Evolutionary conservation across 2,797 vertebrate species (phyloP), one percentile per base, ranked within the genome.

Genomic region (Threskiornis aethiopicus): DNA sequence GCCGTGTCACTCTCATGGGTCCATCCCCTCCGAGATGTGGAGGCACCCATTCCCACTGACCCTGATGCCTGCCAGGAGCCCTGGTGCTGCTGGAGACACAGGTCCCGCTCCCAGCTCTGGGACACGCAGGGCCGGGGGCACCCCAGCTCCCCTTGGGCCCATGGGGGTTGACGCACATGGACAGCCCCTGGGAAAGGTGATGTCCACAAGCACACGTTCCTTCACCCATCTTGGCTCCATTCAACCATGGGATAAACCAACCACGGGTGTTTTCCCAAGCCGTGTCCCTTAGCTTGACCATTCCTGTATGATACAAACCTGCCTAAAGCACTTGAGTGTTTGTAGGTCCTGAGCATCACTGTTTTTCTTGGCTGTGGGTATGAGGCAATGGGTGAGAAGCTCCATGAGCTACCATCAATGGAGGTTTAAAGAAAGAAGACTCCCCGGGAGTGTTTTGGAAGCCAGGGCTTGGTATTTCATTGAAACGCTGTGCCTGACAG

Each of bases 1-100:
- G 28, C 47, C 0, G 0, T 1, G 1, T 29, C 9, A 18, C 7
- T 52, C 12, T 39, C 0, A 0, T 42, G 61, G n/a, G 25, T 29
- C 46, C 41, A 16, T 14, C 20, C 26, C 16, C 13, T 81, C 69
- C 0, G 0, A 57, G 42, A 33, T 1, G 0, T 5, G 11, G 24
- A 66, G 13, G 47, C 20, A 57, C 31, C 9, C 13, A 0, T 49
- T 78, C 22, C 59, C 16, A 42, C 25, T 3, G 1, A 26, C 19
- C 21, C 16, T 33, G 51, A 19, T 9, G 16, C 28, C 35, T 18
- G 18, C 18, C 41, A 59, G 39, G 25, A 83, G 31, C 19, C 17
- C 19, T 10, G 4, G 55, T 1, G 3, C 29, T 24, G 29, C 42
- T 39, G 57, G 17, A 29, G 46, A 55, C 0, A 1, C 16, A n/a